Evolutionary conservation across 2,797 vertebrate species (phyloP).

Genomic region (Gymnothorax javanicus): DNA sequence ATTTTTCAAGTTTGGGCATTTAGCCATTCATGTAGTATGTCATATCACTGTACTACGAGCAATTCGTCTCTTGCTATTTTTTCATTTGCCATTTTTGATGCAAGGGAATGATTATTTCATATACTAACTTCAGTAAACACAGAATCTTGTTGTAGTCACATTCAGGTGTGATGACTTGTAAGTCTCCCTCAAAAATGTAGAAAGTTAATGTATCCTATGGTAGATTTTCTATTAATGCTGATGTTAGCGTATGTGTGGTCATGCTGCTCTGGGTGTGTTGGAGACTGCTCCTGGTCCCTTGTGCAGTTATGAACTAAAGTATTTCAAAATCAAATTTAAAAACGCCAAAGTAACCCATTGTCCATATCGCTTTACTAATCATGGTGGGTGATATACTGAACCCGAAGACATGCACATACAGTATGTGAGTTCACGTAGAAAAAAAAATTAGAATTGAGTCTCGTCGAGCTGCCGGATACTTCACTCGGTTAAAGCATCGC

Average conservation of each 20-base stretch:
- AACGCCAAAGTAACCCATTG: not conserved
- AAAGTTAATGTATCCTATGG: conserved; percentile 66
- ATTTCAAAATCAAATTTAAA: not conserved
- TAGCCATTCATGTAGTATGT: conserved; percentile 37
- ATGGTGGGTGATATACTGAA: not conserved
- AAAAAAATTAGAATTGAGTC: too few relatives aligned
- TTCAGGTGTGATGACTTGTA: conserved; percentile 72
- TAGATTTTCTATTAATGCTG: conserved; percentile 42
- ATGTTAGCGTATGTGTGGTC: not conserved
- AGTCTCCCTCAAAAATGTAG: conserved; percentile 67
- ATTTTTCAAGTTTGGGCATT: conserved; percentile 61
- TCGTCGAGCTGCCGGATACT: too few relatives aligned
- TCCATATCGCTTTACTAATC: not conserved
- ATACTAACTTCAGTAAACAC: conserved; percentile 77
- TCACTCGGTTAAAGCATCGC: too few relatives aligned
- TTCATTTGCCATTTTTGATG: conserved; percentile 73
- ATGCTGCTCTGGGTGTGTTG: not conserved
- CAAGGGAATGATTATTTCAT: conserved; percentile 70
- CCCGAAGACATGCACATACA: not conserved
- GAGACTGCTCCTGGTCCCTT: not conserved
- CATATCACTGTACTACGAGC: conserved; percentile 45
- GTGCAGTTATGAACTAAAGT: not conserved
- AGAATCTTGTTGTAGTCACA: conserved; percentile 70
- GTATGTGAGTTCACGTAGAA: too few relatives aligned
- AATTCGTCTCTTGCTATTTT: conserved; percentile 77